phyloP scores from a whole-genome alignment of 2,888 invertebrate species.

The Hofmannophila pseudospretella region DNA sequence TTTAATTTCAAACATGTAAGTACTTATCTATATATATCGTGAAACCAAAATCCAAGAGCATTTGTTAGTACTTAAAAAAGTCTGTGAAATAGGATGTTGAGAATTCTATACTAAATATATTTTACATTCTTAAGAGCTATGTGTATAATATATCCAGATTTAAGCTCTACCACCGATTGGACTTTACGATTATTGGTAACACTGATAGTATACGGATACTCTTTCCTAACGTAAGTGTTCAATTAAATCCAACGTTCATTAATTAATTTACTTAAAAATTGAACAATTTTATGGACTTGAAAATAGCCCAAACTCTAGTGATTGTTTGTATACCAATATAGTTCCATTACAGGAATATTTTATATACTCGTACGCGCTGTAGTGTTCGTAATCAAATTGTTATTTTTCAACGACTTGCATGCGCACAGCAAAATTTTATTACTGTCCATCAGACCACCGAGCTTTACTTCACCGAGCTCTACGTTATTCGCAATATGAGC shows the following conservation, averaged over 20 bases:
- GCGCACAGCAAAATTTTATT: no score
- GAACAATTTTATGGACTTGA: not conserved
- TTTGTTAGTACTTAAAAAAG: no score
- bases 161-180: conserved; percentile 56
- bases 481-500: no score
- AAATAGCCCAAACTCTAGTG: no score
- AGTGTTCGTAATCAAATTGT: not conserved
- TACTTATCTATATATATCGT: no score
- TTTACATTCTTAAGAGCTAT: conserved; percentile 21
- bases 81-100: no score
- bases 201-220: conserved; percentile 50
- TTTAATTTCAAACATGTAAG: no score
- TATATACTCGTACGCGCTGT: not conserved
- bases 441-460: no score
- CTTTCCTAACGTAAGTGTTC: conserved; percentile 28
- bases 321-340: not conserved
- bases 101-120: no score
- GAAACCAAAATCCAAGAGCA: no score
- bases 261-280: not conserved
- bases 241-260: conserved; percentile 36
- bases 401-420: not conserved
- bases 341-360: not conserved
- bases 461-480: no score
- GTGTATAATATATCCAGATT: conserved; percentile 44
- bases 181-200: conserved; percentile 64